Evolutionary conservation across 2,888 invertebrate species (phyloP), one percentile per base, ranked within the genome.

Genomic region (Mantis religiosa): DNA sequence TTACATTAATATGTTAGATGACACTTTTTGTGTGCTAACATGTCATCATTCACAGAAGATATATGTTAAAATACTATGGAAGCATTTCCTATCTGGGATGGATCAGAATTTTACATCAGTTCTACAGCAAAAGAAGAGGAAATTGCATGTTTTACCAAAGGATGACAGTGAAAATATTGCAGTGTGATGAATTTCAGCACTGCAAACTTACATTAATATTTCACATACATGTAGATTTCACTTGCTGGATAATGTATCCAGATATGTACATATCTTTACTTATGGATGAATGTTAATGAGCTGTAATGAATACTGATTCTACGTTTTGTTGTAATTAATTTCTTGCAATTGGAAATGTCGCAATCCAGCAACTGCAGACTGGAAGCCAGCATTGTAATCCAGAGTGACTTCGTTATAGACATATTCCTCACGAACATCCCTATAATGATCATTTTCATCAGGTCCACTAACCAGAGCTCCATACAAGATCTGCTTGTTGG

Each of bases 401-500:
- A 94, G 92, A 15, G 94, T 94, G 0, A 95, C 95, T 91, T 95
- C 95, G 88, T 94, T 95, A 91, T 94, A 94, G 25, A 94, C 92
- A 91, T 93, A 94, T 90, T 95, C 94, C 89, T 94, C 93, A 85
- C 95, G 93, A 41, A 92, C 92, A 91, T 95, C 95, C 87, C 92
- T 92, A 91, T 94, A 95, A 88, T 92, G 91, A 90, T 95, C 95
- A 83, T 93, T 93, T 89, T 93, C 93, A 90, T 94, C 94, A 0
- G 95, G 95, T 0, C 95, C 95, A 83, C 95, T 95, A 2, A 95
- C 95, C 81, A 95, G 91, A 27, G 95, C 95, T 0, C 95, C 95
- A 90, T 93, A 93, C 7, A 95, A 92, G 6, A 93, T 92, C 91
- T 95, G 95, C 0, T 94, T 94, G 91, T 95, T 95, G 0, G 94